phyloP scores from a whole-genome alignment of 2,113 vertebrate genomes.

The Chlorodrepanis virens region DNA sequence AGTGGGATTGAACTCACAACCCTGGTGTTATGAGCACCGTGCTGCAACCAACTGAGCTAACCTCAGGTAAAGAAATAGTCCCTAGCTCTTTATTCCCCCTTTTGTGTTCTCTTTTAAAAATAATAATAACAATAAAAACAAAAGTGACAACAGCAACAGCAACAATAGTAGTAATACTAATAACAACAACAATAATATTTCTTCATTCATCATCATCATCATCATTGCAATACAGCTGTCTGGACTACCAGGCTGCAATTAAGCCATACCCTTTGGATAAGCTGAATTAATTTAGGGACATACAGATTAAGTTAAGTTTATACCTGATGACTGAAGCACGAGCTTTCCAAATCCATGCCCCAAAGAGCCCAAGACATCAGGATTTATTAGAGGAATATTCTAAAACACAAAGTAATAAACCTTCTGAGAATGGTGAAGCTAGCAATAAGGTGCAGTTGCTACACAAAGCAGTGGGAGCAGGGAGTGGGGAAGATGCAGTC shows the following conservation, averaged over 20 bases:
- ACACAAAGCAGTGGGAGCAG: neutral
- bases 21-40: fast-evolving
- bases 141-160: neutral
- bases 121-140: neutral
- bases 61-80: neutral
- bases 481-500: neutral
- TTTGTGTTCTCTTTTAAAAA: neutral
- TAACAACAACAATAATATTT: neutral
- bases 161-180: fast-evolving
- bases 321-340: neutral
- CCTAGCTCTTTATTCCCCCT: neutral
- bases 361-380: neutral
- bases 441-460: neutral
- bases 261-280: neutral
- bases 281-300: neutral
- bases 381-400: neutral
- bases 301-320: neutral
- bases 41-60: neutral
- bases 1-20: neutral
- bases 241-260: neutral
- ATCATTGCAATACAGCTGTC: fast-evolving
- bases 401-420: neutral
- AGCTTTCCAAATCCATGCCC: neutral
- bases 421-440: neutral
- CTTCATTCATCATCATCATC: no score